These are phyloP conservation scores for Sebastes minor DNA, from an alignment of 2,797 vertebrate genomes.

Conservation along the genomic window DNA sequence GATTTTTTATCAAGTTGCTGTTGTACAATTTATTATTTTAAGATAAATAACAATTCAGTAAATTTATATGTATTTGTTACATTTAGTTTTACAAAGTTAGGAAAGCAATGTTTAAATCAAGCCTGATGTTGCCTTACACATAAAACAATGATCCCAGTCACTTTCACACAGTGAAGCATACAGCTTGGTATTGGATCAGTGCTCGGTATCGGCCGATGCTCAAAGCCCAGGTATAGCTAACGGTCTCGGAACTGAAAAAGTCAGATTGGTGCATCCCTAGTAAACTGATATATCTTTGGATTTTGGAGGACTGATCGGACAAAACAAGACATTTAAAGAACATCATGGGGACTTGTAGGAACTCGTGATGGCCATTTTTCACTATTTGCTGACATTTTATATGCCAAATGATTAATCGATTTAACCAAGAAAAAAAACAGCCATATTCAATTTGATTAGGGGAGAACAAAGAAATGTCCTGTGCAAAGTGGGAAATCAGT, in stretches of 20 bases:
- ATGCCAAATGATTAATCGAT: not conserved
- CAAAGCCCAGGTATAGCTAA: too few species aligned
- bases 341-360: not conserved
- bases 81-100: not conserved
- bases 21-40: not conserved
- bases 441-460: not conserved
- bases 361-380: too few species aligned
- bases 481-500: not conserved
- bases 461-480: not conserved
- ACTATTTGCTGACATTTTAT: not conserved
- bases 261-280: too few species aligned
- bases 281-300: too few species aligned
- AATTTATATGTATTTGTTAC: not conserved
- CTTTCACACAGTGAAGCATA: too few species aligned
- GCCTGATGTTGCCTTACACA: not conserved
- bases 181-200: too few species aligned
- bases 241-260: too few species aligned
- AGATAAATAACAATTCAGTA: not conserved
- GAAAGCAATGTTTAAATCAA: not conserved
- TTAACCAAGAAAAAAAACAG: not conserved
- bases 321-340: not conserved
- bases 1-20: not conserved
- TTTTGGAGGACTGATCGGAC: not conserved
- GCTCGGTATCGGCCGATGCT: too few species aligned
- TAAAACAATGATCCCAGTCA: too few species aligned